Evolutionary conservation across 2,888 invertebrate genomes (phyloP).

Genomic region (Drosophila setosimentum): DNA sequence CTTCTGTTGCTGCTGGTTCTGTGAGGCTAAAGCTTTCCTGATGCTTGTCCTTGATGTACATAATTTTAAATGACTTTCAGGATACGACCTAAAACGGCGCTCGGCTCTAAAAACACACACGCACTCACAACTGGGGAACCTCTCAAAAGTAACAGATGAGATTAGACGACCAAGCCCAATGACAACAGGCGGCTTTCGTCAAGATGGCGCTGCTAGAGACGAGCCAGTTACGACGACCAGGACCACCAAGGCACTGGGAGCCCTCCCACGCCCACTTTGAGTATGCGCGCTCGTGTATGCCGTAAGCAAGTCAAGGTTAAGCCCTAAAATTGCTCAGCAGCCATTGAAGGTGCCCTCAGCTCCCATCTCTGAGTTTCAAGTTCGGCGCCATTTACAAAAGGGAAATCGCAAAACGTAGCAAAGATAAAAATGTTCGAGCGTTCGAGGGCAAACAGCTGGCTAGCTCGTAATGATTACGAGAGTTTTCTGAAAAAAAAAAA

Average conservation of each 20-base stretch:
- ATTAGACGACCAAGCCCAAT: conserved; percentile 73
- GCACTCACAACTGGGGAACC: conserved; percentile 30
- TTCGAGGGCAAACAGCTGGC: conserved; percentile 68
- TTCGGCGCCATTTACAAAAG: conserved; percentile 32
- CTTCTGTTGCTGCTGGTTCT: conserved; percentile 5
- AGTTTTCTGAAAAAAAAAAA: conserved; percentile 46
- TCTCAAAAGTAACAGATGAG: conserved; percentile 70
- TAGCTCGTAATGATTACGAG: conserved; percentile 76
- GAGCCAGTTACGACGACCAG: conserved; percentile 4
- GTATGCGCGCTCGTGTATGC: conserved; percentile 67
- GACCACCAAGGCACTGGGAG: not conserved
- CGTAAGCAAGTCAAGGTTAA: conserved; percentile 76
- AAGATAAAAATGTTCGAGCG: conserved; percentile 51
- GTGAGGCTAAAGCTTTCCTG: conserved; percentile 24
- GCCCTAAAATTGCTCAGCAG: conserved; percentile 73
- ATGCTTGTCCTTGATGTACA: conserved; percentile 64
- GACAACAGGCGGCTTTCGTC: conserved; percentile 76
- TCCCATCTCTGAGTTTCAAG: conserved; percentile 15
- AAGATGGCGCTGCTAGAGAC: conserved; percentile 64
- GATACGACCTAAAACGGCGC: conserved; percentile 64
- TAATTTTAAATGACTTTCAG: conserved; percentile 81
- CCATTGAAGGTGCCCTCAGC: conserved; percentile 34
- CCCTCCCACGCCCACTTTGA: conserved; percentile 60
- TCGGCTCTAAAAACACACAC: conserved; percentile 19
- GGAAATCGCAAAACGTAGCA: conserved; percentile 29